A percentile compares a stretch with the other conserved stretches of the same genome.
Evolutionary conservation across 1,140 invertebrate species (phyloP).

Genomic region (Acyrthosiphon pisum): DNA sequence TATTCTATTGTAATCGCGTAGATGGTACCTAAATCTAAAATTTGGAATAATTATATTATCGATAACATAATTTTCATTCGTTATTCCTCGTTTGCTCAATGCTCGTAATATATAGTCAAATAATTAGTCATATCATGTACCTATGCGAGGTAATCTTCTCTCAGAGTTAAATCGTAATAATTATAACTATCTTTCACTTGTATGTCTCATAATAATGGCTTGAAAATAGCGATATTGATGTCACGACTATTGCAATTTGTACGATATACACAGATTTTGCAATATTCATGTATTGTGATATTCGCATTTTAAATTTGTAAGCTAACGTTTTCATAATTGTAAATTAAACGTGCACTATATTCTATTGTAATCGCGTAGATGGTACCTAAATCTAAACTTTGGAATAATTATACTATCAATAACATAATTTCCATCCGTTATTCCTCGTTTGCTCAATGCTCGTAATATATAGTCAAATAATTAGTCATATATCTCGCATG

Average conservation of each 20-base stretch:
- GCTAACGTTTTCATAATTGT: background rate
- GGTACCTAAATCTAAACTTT: background rate
- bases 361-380: background rate
- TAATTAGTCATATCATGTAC: background rate
- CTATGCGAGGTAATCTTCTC: background rate
- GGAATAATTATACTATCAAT: background rate
- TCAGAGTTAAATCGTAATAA: background rate
- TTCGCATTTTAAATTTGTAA: background rate
- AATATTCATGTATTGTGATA: background rate
- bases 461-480: background rate
- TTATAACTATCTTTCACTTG: background rate
- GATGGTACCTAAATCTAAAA: background rate
- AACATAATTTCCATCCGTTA: background rate
- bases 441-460: background rate
- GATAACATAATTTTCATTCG: background rate
- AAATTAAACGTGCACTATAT: background rate
- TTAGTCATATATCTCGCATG: too few relatives aligned
- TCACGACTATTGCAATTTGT: background rate
- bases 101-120: background rate
- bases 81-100: background rate
- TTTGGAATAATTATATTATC: background rate
- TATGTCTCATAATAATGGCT: background rate
- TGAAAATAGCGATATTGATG: background rate
- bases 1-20: background rate
- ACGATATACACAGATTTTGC: background rate